Evolutionary conservation across 2,113 vertebrate genomes (phyloP), one percentile per base, ranked within the genome.

Genomic region (Festucalex cinctus): DNA sequence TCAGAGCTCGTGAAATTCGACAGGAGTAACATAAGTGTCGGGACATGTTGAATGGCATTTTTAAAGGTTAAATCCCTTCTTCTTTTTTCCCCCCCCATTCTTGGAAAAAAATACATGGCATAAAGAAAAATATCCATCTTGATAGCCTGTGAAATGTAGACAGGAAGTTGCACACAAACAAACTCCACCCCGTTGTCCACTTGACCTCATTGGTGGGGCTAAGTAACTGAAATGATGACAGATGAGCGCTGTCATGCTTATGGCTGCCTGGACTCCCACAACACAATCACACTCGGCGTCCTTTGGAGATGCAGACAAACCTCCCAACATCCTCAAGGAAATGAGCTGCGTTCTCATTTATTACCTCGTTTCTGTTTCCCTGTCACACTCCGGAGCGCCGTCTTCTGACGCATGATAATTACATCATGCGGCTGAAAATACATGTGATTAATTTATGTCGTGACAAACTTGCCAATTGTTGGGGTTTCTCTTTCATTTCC

Each of bases 371-470:
- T 75, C 36, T 70, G 54, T 54, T 71, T 44, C 54, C 77, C 62
- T 75, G 14, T 71, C 69, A 70, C 69, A 76, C 35, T 74, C 63
- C 14, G 53, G 22, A 48, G 73, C 51, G 20, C 66, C 8, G 13
- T 79, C 66, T 72, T 59, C 62, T 58, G 76, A 67, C 54, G 73
- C 73, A 44, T 75, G 79, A 74, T 73, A 79, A 84, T 87, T 82
- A 84, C 76, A 83, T 78, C 61, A 37, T 65, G 63, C 5, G 26
- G 76, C 68, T 85, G 85, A 84, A 85, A 86, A 87, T 86, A 87
- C 69, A 70, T 26, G 68, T 73, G 54, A 78, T 85, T 84, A 86
- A 86, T 86, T 81, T 82, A 82, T 61, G 80, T 82, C 71, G 66
- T 75, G 74, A 81, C 63, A 85, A 88, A 82, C 74, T 77, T 70